These are phyloP conservation scores for Hetaerina americana DNA, from an alignment of 1,140 invertebrate species.

Conservation along the genomic window DNA sequence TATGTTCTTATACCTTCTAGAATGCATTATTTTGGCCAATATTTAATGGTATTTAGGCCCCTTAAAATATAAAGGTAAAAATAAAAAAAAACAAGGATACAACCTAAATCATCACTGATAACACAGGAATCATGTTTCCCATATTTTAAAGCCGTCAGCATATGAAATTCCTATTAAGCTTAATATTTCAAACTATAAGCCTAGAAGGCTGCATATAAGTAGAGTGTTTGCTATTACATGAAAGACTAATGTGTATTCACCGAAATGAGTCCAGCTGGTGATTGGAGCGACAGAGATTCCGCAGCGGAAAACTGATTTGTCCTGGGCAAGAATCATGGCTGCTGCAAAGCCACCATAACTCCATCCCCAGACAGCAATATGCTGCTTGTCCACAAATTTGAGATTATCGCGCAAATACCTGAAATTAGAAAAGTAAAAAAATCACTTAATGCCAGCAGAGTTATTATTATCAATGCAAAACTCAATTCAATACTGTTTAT, in stretches of 20 bases:
- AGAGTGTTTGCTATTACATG: background rate
- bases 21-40: no score
- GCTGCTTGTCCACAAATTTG: slow-evolving; percentile 55
- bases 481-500: background rate
- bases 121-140: no score
- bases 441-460: no score
- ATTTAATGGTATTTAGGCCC: no score
- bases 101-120: no score
- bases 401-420: slow-evolving; percentile 57
- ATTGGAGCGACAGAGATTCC: slow-evolving; percentile 69
- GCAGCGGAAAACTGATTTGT: slow-evolving; percentile 56
- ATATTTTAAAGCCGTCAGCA: no score
- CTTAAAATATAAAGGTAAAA: no score
- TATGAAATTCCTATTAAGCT: no score
- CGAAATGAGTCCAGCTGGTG: slow-evolving; percentile 64
- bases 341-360: slow-evolving; percentile 60
- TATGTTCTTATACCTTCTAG: no score
- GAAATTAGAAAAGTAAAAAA: slow-evolving; percentile 11
- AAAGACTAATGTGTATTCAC: slow-evolving; percentile 35
- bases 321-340: slow-evolving; percentile 56
- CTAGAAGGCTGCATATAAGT: background rate
- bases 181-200: no score
- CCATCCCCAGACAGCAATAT: slow-evolving; percentile 57
- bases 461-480: no score
- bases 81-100: no score